Evolutionary conservation across 2,888 invertebrate genomes (phyloP).

Genomic region (Auanema sp.): DNA sequence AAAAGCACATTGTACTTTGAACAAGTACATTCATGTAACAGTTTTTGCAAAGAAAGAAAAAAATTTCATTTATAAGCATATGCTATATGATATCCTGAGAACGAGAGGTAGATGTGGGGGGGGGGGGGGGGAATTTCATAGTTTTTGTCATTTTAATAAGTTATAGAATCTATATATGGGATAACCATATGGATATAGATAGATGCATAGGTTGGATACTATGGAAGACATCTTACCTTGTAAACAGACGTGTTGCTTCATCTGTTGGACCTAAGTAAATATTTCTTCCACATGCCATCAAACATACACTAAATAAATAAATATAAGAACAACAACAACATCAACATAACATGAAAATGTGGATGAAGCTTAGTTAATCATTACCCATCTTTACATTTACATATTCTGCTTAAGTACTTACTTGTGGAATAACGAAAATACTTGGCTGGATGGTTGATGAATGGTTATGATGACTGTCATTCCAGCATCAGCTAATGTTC

Average conservation of each 20-base stretch:
- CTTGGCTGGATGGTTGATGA: conserved; percentile 89
- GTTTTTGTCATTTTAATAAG: too few relatives aligned
- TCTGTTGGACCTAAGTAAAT: conserved; percentile 79
- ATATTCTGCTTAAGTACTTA: conserved; percentile 30
- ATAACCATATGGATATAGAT: not conserved
- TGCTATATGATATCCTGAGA: too few relatives aligned
- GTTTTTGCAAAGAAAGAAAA: too few relatives aligned
- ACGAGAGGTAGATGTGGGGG: not conserved
- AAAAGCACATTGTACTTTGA: too few relatives aligned
- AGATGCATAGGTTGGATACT: not conserved
- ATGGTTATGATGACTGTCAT: conserved; percentile 89
- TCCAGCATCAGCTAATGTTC: conserved; percentile 69
- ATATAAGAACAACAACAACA: not conserved
- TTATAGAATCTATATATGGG: too few relatives aligned
- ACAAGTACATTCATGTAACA: too few relatives aligned
- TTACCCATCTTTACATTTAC: not conserved
- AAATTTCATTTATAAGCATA: too few relatives aligned
- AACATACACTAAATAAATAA: conserved; percentile 65
- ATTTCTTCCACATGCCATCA: conserved; percentile 88
- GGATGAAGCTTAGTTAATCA: not conserved
- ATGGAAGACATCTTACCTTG: conserved; percentile 19
- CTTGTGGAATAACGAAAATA: conserved; percentile 82
- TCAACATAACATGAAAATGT: not conserved
- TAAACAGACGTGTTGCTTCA: conserved; percentile 80
- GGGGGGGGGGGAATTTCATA: conserved; percentile 3